phyloP scores from a whole-genome alignment of 1,140 invertebrate species.

The Lanistes nyassanus region DNA sequence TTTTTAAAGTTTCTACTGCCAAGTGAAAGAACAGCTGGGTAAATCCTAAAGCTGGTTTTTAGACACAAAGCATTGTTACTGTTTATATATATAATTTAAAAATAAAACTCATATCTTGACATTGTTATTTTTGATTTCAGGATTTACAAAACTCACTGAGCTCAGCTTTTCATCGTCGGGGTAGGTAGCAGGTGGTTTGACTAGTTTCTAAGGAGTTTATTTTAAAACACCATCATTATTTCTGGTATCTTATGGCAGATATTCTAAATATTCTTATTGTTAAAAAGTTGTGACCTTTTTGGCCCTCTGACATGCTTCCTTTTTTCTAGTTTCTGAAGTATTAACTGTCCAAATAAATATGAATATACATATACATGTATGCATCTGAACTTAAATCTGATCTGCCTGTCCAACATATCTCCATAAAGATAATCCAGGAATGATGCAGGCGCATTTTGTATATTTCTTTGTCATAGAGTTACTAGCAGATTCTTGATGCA shows the following conservation, averaged over 20 bases:
- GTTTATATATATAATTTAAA: background rate
- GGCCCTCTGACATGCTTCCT: too few relatives aligned
- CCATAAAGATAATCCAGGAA: background rate
- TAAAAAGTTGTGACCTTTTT: background rate
- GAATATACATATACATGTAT: background rate
- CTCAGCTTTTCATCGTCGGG: constrained; percentile 40
- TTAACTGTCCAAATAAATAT: background rate
- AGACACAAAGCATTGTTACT: background rate
- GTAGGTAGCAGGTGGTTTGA: constrained; percentile 19
- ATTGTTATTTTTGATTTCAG: constrained; percentile 32
- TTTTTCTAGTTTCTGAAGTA: background rate
- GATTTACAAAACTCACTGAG: constrained; percentile 38
- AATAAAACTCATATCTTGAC: background rate
- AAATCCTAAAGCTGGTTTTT: background rate
- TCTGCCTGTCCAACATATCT: background rate
- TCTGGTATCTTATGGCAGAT: too few relatives aligned
- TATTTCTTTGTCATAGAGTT: constrained; percentile 40
- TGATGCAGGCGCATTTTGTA: background rate
- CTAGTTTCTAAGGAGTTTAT: too few relatives aligned
- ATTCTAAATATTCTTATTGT: background rate
- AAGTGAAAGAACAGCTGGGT: too few relatives aligned
- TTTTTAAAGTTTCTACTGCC: too few relatives aligned
- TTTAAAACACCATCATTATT: too few relatives aligned
- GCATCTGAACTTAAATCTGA: too few relatives aligned
- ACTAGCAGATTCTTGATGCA: constrained; percentile 41